A percentile compares a stretch with the other conserved stretches of the same genome.
Conservation (phyloP, 2,888 invertebrate genomes). For the Netelia fuscicornis region DNA sequence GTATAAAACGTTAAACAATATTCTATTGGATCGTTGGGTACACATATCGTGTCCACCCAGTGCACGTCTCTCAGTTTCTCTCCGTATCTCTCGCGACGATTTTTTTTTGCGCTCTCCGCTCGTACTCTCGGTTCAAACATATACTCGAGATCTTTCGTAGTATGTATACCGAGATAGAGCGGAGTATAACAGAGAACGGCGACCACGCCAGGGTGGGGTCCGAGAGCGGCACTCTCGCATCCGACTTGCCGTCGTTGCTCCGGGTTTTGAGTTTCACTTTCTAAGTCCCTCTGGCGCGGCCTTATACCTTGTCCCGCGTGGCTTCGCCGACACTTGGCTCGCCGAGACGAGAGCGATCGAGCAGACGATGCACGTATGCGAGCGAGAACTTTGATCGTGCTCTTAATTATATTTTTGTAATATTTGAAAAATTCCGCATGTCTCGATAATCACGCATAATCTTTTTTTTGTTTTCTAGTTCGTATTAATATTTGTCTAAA, state of each 20-base stretch:
- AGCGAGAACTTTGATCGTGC: not conserved
- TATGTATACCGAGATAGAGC: conserved; percentile 32
- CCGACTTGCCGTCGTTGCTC: conserved; percentile 74
- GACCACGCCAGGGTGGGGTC: conserved; percentile 84
- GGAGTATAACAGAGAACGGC: conserved; percentile 71
- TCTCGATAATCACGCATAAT: not conserved
- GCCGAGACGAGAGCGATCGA: conserved; percentile 47
- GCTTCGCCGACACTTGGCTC: conserved; percentile 57
- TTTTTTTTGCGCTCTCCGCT: conserved; percentile 54
- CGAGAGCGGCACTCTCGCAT: conserved; percentile 76
- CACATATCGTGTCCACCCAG: not conserved
- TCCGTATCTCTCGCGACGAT: conserved; percentile 39
- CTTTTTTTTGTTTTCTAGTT: not conserved
- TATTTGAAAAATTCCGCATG: not conserved
- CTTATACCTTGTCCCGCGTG: conserved; percentile 64
- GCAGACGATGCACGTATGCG: conserved; percentile 1
- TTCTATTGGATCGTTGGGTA: not conserved
- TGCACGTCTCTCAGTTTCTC: not conserved
- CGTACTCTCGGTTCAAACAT: conserved; percentile 53
- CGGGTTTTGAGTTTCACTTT: conserved; percentile 85
- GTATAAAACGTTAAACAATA: not conserved
- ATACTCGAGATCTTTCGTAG: conserved; percentile 31
- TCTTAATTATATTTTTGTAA: not conserved
- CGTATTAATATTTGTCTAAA: conserved; percentile 25
- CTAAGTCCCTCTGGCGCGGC: conserved; percentile 79